Percentiles rank a stretch among this genome's conserved stretches.
These are phyloP conservation scores for Psammodynastes pulverulentus DNA, from an alignment of 2,113 vertebrate genomes.

Conservation along the genomic window DNA sequence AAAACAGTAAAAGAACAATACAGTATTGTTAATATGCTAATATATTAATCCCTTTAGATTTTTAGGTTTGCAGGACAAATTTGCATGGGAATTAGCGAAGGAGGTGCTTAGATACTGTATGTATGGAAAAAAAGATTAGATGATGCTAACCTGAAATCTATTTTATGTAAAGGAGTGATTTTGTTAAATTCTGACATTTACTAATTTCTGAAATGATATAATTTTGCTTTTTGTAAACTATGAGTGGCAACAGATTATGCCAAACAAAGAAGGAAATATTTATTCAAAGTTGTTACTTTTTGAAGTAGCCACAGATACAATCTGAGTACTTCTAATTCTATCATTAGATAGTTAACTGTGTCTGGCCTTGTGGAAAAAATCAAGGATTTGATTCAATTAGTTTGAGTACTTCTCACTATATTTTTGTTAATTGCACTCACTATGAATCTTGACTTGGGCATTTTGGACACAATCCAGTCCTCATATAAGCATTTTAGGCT, in stretches of 20 bases:
- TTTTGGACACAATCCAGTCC: neutral
- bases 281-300: neutral
- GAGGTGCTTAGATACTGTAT: neutral
- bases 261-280: neutral
- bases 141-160: neutral
- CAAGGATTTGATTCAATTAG: neutral
- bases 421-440: neutral
- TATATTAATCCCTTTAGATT: neutral
- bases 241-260: neutral
- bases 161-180: neutral
- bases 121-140: neutral
- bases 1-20: neutral
- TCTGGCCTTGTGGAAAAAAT: neutral
- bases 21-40: neutral
- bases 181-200: neutral
- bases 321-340: neutral
- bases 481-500: neutral
- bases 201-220: neutral
- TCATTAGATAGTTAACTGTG: neutral
- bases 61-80: neutral
- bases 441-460: neutral
- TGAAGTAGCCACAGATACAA: neutral
- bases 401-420: neutral
- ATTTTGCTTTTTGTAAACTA: neutral
- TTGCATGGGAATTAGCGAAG: neutral